These are phyloP conservation scores for Solea solea DNA, from an alignment of 2,113 vertebrate genomes.

Conservation along the genomic window DNA sequence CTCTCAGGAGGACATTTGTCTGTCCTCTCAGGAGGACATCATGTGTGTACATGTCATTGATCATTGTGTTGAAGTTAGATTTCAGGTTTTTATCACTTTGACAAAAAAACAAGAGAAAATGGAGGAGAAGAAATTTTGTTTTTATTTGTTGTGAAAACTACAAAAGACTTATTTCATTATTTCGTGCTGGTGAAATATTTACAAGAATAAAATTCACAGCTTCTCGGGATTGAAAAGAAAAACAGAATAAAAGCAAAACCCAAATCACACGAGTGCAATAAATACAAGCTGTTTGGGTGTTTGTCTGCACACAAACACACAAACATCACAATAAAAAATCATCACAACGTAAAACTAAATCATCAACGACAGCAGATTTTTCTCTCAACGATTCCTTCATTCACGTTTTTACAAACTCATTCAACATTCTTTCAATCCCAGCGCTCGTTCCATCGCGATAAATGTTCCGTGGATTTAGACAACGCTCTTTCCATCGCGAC, in stretches of 20 bases:
- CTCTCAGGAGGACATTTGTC: no score
- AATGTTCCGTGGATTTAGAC: no score
- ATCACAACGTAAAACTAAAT: constrained; percentile 63
- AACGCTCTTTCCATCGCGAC: no score
- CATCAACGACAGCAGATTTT: constrained; percentile 54
- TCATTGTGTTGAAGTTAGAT: no score
- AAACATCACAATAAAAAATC: constrained; percentile 46
- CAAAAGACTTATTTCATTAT: constrained; percentile 78
- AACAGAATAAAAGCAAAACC: constrained; percentile 61
- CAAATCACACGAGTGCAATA: constrained; percentile 86
- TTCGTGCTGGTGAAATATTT: constrained; percentile 85
- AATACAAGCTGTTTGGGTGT: constrained; percentile 78
- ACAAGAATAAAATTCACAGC: constrained; percentile 87
- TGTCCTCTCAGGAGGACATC: no score
- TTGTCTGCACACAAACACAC: constrained; percentile 54
- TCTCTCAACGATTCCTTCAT: constrained; percentile 64
- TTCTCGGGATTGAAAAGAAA: constrained; percentile 77
- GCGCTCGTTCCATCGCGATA: no score
- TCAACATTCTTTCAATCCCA: no score
- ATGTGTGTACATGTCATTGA: no score
- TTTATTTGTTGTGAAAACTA: constrained; percentile 86
- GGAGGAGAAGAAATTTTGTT: constrained; percentile 77
- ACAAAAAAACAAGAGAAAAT: background rate
- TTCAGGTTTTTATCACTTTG: no score
- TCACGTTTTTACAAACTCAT: constrained; percentile 20